Conservation (phyloP, 2,113 vertebrate species). For the Orycteropus afer region DNA sequence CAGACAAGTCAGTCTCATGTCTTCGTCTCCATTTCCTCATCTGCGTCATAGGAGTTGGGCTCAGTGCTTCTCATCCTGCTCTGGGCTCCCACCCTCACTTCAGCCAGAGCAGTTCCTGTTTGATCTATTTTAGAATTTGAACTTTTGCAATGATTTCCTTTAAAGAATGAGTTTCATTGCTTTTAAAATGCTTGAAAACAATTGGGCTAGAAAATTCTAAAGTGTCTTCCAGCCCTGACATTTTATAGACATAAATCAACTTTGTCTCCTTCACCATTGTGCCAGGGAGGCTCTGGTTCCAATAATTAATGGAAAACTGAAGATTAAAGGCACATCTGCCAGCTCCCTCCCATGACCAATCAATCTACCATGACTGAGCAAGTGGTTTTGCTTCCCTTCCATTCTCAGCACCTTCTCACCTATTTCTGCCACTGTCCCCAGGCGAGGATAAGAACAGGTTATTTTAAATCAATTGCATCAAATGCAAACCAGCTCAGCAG, state of each 20-base stretch:
- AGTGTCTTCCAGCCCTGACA: background rate
- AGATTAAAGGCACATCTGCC: background rate
- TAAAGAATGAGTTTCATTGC: background rate
- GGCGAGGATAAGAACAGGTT: background rate
- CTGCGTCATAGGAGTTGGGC: background rate
- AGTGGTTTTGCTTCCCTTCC: background rate
- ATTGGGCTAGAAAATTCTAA: background rate
- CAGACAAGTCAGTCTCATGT: background rate
- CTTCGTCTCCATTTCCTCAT: background rate
- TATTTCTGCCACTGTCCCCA: background rate
- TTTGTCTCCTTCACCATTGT: background rate
- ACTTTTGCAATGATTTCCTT: conserved; percentile 1
- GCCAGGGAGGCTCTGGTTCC: conserved; percentile 29
- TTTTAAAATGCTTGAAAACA: conserved; percentile 51
- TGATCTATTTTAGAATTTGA: conserved; percentile 31
- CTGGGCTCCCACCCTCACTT: background rate
- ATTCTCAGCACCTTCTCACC: background rate
- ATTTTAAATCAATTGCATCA: conserved; percentile 6
- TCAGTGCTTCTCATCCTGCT: background rate
- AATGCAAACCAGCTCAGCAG: conserved; percentile 23
- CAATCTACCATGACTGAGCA: background rate
- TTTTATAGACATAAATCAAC: conserved; percentile 10
- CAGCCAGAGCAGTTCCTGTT: background rate
- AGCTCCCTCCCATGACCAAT: background rate
- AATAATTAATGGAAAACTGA: conserved; percentile 45